These are phyloP conservation scores for Brevipalpus yothersi DNA, from an alignment of 1,140 invertebrate genomes.

Conservation along the genomic window DNA sequence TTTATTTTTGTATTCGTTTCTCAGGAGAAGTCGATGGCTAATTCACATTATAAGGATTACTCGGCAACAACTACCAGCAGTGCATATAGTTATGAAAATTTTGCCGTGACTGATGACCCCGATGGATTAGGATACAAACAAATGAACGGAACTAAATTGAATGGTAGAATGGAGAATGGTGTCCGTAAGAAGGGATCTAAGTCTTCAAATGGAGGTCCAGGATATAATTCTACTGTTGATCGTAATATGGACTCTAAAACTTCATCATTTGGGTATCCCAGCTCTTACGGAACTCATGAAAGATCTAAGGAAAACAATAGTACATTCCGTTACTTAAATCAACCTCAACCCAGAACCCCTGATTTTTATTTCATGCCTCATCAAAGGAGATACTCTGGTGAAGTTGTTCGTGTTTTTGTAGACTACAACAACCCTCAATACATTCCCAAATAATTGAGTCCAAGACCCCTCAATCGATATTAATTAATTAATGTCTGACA, in stretches of 20 bases:
- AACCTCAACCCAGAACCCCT: conserved; percentile 20
- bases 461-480: too few species aligned
- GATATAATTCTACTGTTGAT: background rate
- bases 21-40: conserved; percentile 52
- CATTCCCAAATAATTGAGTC: background rate
- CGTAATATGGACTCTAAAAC: background rate
- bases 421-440: conserved; percentile 35
- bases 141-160: background rate
- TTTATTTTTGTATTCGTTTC: conserved; percentile 13
- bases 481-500: too few species aligned
- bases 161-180: background rate
- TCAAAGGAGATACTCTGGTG: conserved; percentile 69
- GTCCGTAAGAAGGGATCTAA: background rate
- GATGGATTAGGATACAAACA: background rate
- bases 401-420: conserved; percentile 69
- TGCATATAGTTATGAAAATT: conserved; percentile 63
- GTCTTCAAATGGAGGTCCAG: background rate
- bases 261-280: background rate
- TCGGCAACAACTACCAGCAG: conserved; percentile 38
- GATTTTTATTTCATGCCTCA: conserved; percentile 90
- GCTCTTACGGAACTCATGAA: conserved; percentile 1
- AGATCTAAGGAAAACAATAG: background rate
- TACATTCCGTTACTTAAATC: background rate
- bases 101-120: conserved; percentile 14
- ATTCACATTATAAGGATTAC: conserved; percentile 60